These are phyloP conservation scores for Nesospiza acunhae DNA, from an alignment of 2,113 vertebrate genomes.

Conservation along the genomic window DNA sequence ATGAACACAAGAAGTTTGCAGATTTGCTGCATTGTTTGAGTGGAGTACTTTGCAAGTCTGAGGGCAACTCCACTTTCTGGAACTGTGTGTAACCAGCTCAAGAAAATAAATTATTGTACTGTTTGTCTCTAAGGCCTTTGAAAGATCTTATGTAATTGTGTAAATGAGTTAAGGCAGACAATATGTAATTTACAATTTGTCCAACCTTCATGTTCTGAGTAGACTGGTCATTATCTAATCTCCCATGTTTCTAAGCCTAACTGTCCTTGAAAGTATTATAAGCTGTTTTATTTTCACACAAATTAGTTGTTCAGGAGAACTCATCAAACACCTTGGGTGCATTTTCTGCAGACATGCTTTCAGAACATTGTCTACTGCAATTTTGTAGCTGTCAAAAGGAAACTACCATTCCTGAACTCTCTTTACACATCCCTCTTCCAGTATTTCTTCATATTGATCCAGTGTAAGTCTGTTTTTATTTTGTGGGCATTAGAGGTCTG, in stretches of 20 bases:
- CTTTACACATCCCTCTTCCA: not conserved
- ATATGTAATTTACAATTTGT: not conserved
- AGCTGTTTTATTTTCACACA: not conserved
- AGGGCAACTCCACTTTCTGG: not conserved
- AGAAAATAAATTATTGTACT: not conserved
- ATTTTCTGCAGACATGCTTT: not conserved
- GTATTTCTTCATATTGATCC: not conserved
- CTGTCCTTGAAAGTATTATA: slow-evolving; percentile 29
- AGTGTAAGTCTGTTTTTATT: not conserved
- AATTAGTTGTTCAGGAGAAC: not conserved
- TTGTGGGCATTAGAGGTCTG: not conserved
- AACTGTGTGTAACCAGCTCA: not conserved
- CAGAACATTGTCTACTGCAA: not conserved
- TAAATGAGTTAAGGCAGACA: not conserved
- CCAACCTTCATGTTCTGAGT: not conserved
- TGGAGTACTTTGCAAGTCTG: not conserved
- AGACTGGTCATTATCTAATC: slow-evolving; percentile 23
- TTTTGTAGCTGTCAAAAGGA: not conserved
- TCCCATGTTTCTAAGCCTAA: slow-evolving; percentile 16
- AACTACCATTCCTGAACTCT: not conserved
- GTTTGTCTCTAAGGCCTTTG: not conserved
- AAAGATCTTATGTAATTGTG: not conserved
- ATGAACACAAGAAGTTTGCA: not conserved
- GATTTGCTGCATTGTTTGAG: not conserved
- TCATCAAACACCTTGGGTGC: not conserved